A percentile compares a stretch with the other conserved stretches of the same genome.
Conservation (phyloP, 30 jellyfish, hydroid and myxozoan genomes). For the Rhopilema esculentum region DNA sequence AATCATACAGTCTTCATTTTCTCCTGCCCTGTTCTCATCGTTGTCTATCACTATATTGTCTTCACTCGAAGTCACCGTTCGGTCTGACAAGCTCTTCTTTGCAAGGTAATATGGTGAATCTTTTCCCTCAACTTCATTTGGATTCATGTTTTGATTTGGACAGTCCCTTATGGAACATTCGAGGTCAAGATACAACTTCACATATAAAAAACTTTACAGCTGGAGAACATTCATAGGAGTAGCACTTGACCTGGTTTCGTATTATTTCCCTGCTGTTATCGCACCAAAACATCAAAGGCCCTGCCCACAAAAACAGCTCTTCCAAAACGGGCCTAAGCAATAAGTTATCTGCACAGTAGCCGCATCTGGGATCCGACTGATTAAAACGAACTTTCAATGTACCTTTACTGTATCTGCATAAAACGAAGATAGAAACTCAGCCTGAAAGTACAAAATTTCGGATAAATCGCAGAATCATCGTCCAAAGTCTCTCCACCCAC, state of each 20-base stretch:
- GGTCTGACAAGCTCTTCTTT: background rate
- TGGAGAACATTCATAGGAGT: too few species aligned
- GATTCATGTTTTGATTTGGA: background rate
- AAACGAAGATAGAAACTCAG: background rate
- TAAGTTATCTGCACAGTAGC: background rate
- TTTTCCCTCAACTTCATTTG: background rate
- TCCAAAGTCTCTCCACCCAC: background rate
- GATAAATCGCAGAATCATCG: background rate
- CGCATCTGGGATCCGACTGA: background rate
- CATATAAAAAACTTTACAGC: too few species aligned
- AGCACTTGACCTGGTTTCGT: background rate
- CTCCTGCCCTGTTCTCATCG: background rate
- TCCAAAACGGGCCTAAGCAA: background rate
- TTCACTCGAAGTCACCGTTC: slow-evolving; percentile 7
- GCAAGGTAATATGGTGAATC: background rate
- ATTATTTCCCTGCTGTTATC: background rate
- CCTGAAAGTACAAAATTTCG: background rate
- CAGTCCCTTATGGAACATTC: too few species aligned
- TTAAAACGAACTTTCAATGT: background rate
- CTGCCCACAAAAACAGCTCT: background rate
- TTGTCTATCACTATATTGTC: background rate
- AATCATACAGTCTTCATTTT: background rate
- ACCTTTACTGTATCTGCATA: background rate
- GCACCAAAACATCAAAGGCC: background rate
- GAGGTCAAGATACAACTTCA: too few species aligned